A percentile compares a stretch with the other conserved stretches of the same genome.
Evolutionary conservation across 2,888 invertebrate genomes (phyloP).

Genomic region (Eristalis arbustorum): DNA sequence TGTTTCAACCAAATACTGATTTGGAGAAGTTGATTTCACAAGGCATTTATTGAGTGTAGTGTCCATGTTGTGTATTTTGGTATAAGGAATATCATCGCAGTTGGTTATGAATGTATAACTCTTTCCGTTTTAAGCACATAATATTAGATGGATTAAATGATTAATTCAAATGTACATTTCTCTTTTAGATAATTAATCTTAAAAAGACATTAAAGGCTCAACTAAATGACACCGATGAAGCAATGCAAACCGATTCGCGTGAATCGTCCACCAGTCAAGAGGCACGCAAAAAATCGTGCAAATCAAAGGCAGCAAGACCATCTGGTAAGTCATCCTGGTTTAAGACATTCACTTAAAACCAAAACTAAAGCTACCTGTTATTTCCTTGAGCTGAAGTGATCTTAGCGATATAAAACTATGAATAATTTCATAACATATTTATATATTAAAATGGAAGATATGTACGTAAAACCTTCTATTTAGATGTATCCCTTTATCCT

Average conservation of each 20-base stretch:
- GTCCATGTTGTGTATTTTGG: too few relatives aligned
- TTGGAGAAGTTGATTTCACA: too few relatives aligned
- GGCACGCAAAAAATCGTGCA: constrained; percentile 78
- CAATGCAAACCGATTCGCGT: constrained; percentile 88
- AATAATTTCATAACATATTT: constrained; percentile 14
- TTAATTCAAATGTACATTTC: neutral
- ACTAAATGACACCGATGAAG: constrained; percentile 90
- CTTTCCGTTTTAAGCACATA: too few relatives aligned
- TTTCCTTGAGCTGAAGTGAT: constrained; percentile 13
- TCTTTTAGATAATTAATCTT: constrained; percentile 87
- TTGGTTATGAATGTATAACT: too few relatives aligned
- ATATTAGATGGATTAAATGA: neutral
- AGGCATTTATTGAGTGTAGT: too few relatives aligned
- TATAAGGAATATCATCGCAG: too few relatives aligned
- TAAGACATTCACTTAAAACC: constrained; percentile 72
- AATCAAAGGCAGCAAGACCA: constrained; percentile 77
- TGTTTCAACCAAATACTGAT: constrained; percentile 22
- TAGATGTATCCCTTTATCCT: neutral
- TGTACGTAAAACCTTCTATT: constrained; percentile 6
- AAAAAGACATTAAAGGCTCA: constrained; percentile 94
- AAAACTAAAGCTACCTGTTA: constrained; percentile 20
- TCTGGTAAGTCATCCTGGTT: constrained; percentile 74
- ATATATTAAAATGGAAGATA: neutral
- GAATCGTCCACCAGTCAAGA: constrained; percentile 81
- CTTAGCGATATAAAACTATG: constrained; percentile 14